A percentile compares a stretch with the other conserved stretches of the same genome.
Evolutionary conservation across 2,113 vertebrate species (phyloP).

Genomic region (Semnornis frantzii): DNA sequence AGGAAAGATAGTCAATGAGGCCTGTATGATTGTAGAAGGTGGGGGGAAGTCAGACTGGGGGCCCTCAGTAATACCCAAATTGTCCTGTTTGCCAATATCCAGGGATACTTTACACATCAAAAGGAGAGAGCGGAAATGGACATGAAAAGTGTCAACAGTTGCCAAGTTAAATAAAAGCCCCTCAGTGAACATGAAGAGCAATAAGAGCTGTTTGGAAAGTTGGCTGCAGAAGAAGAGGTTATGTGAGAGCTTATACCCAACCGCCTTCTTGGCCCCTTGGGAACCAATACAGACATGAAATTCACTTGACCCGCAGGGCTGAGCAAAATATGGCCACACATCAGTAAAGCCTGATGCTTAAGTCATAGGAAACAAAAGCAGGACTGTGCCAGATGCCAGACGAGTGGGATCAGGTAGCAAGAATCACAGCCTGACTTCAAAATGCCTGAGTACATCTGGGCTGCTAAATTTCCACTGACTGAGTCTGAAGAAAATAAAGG

Average conservation of each 20-base stretch:
- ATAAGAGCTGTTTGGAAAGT: slow-evolving; percentile 65
- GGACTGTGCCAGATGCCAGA: slow-evolving; percentile 67
- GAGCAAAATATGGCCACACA: slow-evolving; percentile 63
- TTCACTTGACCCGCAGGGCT: slow-evolving; percentile 68
- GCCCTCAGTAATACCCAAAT: slow-evolving; percentile 65
- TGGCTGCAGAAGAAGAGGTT: slow-evolving; percentile 67
- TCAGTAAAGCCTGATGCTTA: slow-evolving; percentile 64
- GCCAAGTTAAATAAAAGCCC: slow-evolving; percentile 76
- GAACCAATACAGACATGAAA: slow-evolving; percentile 58
- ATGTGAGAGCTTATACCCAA: slow-evolving; percentile 61
- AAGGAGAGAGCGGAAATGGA: slow-evolving; percentile 64
- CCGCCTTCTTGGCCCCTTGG: slow-evolving; percentile 52
- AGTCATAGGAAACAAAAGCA: slow-evolving; percentile 68
- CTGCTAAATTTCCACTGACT: slow-evolving; percentile 38
- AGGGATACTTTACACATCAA: slow-evolving; percentile 74
- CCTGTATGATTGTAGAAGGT: slow-evolving; percentile 55
- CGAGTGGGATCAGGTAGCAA: slow-evolving; percentile 68
- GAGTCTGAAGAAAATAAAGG: slow-evolving; percentile 28
- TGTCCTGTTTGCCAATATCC: slow-evolving; percentile 66
- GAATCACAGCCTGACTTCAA: slow-evolving; percentile 54
- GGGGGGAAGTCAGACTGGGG: slow-evolving; percentile 37
- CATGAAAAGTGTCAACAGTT: slow-evolving; percentile 66
- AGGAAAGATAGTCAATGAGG: slow-evolving; percentile 37
- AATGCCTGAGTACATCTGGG: slow-evolving; percentile 40
- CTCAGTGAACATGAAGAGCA: slow-evolving; percentile 72